Evolutionary conservation across 2,888 invertebrate species (phyloP).

Genomic region (Capitulum mitella): DNA sequence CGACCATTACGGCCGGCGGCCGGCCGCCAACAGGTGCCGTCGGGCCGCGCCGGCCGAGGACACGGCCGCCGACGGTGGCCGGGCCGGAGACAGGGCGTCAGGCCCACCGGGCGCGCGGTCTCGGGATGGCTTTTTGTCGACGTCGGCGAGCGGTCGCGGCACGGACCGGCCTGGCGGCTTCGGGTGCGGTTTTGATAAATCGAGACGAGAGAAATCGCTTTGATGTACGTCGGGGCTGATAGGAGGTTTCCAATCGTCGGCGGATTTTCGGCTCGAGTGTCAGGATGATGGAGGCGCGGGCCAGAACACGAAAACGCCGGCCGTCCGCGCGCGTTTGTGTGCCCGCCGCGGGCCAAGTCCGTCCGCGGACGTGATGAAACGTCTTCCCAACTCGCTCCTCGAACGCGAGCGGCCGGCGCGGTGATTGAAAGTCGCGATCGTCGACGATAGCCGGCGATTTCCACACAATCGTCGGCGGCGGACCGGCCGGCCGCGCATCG

Average conservation of each 20-base stretch:
- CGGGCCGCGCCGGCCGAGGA: too few relatives aligned
- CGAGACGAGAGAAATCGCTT: neutral
- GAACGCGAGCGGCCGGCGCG: too few relatives aligned
- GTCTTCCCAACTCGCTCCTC: too few relatives aligned
- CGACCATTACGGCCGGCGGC: too few relatives aligned
- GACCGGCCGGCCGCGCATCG: too few relatives aligned
- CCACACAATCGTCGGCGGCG: neutral
- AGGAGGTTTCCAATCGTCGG: neutral
- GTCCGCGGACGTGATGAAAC: neutral
- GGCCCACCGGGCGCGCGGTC: too few relatives aligned
- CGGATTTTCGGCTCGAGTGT: neutral
- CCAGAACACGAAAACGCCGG: neutral
- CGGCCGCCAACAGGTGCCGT: too few relatives aligned
- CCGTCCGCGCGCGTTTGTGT: neutral
- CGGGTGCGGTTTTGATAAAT: constrained; percentile 9
- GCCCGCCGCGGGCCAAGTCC: neutral
- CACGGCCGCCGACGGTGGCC: too few relatives aligned
- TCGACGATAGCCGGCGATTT: neutral
- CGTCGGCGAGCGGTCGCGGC: too few relatives aligned
- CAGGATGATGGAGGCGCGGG: neutral
- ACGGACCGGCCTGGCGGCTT: neutral
- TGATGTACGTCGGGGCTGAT: neutral
- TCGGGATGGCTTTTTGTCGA: too few relatives aligned
- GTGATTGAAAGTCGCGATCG: neutral
- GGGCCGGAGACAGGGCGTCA: too few relatives aligned